phyloP scores from a whole-genome alignment of 1,140 invertebrate genomes.

The Dreissena rostriformis region DNA sequence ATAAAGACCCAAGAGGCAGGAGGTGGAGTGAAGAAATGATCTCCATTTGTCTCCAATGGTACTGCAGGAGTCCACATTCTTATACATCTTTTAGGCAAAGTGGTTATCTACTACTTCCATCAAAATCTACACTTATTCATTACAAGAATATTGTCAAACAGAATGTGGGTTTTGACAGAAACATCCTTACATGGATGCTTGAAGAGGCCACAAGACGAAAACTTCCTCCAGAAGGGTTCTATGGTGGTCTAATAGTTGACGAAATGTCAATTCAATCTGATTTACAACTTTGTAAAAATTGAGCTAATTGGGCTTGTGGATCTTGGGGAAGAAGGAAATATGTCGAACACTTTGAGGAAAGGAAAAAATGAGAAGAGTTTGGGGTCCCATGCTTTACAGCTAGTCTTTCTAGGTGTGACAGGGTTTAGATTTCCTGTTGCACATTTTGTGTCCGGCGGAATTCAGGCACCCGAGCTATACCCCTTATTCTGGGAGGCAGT shows the following conservation, averaged over 20 bases:
- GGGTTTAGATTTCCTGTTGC: slow-evolving; percentile 61
- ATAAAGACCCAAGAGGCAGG: slow-evolving; percentile 20
- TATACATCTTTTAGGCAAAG: slow-evolving; percentile 8
- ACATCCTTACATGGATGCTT: slow-evolving; percentile 55
- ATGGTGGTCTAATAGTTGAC: slow-evolving; percentile 52
- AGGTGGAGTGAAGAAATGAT: slow-evolving; percentile 34
- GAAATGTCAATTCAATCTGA: slow-evolving; percentile 54
- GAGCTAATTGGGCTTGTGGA: slow-evolving; percentile 48
- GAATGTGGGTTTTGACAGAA: slow-evolving; percentile 51
- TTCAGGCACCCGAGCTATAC: slow-evolving; percentile 43
- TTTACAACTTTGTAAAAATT: slow-evolving; percentile 21
- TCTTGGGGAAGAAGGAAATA: slow-evolving; percentile 39
- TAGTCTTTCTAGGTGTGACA: slow-evolving; percentile 54
- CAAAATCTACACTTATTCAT: slow-evolving; percentile 22
- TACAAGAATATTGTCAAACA: slow-evolving; percentile 58
- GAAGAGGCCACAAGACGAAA: slow-evolving; percentile 41
- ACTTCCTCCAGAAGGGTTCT: slow-evolving; percentile 25
- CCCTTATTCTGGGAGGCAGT: slow-evolving; percentile 54
- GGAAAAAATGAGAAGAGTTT: slow-evolving; percentile 29
- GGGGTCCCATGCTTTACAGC: slow-evolving; percentile 57
- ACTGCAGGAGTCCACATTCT: slow-evolving; percentile 33
- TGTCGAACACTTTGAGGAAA: background rate
- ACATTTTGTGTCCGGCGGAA: slow-evolving; percentile 50
- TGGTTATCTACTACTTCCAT: slow-evolving; percentile 19
- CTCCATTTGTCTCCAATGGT: slow-evolving; percentile 30